Conservation (phyloP, 2,797 vertebrate genomes). For the Dicrostonyx torquatus region DNA sequence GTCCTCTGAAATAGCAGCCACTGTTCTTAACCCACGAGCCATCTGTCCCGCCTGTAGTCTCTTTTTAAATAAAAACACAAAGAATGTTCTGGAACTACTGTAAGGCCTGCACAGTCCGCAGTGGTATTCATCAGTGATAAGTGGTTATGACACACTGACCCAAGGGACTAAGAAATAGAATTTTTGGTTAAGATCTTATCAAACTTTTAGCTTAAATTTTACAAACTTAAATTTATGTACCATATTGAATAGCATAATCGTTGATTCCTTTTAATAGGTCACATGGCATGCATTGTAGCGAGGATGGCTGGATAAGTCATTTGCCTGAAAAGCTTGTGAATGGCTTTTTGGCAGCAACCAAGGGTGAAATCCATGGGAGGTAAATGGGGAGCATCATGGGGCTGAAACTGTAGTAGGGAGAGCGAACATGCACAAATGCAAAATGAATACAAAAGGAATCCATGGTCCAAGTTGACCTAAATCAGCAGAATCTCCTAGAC, state of each 20-base stretch:
- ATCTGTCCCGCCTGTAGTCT: background rate
- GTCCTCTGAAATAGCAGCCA: background rate
- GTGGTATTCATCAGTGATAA: background rate
- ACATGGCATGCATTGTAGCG: background rate
- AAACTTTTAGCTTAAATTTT: background rate
- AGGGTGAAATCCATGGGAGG: background rate
- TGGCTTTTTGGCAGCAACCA: background rate
- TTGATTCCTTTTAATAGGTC: background rate
- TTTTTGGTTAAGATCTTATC: background rate
- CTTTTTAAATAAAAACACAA: background rate
- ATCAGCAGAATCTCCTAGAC: background rate
- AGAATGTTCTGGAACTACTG: background rate
- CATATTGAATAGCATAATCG: background rate
- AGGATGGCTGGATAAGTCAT: background rate
- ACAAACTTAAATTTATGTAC: background rate
- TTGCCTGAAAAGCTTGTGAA: background rate
- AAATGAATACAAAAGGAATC: background rate
- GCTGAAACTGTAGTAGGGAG: background rate
- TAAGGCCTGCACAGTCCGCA: background rate
- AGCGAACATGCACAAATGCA: background rate
- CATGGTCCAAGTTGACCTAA: background rate
- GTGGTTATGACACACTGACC: background rate
- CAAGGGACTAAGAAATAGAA: background rate
- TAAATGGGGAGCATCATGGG: background rate
- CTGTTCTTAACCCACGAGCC: background rate